A percentile compares a stretch with the other conserved stretches of the same genome.
Conservation (phyloP, 2,113 vertebrate genomes). For the Ia io region DNA sequence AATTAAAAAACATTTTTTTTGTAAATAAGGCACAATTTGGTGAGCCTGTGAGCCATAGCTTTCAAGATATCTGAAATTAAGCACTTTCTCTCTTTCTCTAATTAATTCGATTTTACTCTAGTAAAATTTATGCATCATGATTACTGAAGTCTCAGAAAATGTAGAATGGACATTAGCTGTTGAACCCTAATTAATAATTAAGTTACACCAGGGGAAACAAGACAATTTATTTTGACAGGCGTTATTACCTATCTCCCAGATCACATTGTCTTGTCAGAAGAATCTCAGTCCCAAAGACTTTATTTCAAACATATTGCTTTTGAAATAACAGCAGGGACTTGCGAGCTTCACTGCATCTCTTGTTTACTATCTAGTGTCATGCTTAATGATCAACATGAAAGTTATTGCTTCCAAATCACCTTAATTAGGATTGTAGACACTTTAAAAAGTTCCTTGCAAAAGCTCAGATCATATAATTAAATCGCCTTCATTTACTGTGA, state of each 20-base stretch:
- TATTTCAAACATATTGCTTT: conserved; percentile 49
- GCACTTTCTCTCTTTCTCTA: neutral
- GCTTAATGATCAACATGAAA: conserved; percentile 61
- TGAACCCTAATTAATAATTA: conserved; percentile 47
- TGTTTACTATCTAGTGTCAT: conserved; percentile 47
- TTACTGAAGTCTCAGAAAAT: neutral
- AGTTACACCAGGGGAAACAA: neutral
- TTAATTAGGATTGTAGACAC: conserved; percentile 55
- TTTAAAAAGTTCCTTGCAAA: conserved; percentile 53
- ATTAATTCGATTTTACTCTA: neutral
- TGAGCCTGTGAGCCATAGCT: neutral
- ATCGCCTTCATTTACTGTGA: conserved; percentile 19
- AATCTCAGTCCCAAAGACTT: neutral
- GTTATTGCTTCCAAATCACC: conserved; percentile 60
- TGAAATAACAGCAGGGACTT: conserved; percentile 34
- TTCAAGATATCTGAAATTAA: neutral
- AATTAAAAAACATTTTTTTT: neutral
- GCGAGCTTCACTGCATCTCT: conserved; percentile 17
- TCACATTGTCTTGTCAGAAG: neutral
- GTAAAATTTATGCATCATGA: neutral
- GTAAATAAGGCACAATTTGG: neutral
- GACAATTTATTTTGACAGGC: conserved; percentile 33
- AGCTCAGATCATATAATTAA: conserved; percentile 43
- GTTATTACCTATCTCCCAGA: neutral
- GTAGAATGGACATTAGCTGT: neutral